A percentile compares a stretch with the other conserved stretches of the same genome.
phyloP scores from a whole-genome alignment of 2,113 vertebrate genomes.

The Pelodiscus sinensis region DNA sequence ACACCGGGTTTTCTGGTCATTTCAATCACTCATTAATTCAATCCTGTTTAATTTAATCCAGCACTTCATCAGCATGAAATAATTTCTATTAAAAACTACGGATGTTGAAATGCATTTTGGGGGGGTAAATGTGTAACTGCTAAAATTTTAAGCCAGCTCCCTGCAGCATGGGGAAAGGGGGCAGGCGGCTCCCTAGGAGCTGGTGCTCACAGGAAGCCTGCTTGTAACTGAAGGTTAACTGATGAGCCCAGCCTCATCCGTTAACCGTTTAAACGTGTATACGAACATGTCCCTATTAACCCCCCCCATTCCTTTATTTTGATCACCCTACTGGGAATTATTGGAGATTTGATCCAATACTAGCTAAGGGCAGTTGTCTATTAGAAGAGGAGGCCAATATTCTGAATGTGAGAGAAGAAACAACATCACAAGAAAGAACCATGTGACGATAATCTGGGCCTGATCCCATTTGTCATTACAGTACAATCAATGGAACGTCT shows the following conservation, averaged over 20 bases:
- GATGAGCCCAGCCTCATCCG: too few relatives aligned
- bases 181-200: too few relatives aligned
- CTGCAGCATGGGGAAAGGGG: too few relatives aligned
- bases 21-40: not conserved
- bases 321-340: not conserved
- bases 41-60: not conserved
- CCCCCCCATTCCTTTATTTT: not conserved
- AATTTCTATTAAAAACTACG: too few relatives aligned
- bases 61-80: not conserved
- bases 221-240: too few relatives aligned
- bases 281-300: too few relatives aligned
- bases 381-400: not conserved
- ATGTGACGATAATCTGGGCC: not conserved
- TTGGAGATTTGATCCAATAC: not conserved
- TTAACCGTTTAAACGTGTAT: too few relatives aligned
- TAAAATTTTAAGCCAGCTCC: too few relatives aligned
- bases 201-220: too few relatives aligned
- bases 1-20: not conserved
- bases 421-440: not conserved
- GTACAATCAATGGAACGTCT: not conserved
- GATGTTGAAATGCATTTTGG: too few relatives aligned
- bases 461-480: not conserved
- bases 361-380: not conserved
- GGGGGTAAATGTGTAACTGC: too few relatives aligned
- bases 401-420: not conserved